Evolutionary conservation across 1,140 invertebrate genomes (phyloP).

Genomic region (Drosophila melanica): DNA sequence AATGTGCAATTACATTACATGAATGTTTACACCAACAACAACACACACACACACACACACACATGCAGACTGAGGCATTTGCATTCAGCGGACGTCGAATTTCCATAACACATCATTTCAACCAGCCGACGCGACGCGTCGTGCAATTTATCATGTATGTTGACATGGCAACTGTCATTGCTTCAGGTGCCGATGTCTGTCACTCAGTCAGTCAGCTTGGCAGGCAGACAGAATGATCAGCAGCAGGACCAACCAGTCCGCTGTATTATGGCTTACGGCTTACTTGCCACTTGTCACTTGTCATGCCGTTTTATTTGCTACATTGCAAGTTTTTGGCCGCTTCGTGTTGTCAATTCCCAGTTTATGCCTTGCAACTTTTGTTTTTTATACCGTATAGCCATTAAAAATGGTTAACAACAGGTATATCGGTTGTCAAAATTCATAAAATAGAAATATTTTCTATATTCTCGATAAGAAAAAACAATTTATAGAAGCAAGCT

Average conservation of each 20-base stretch:
- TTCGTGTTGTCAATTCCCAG: constrained; percentile 1
- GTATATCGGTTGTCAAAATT: not conserved
- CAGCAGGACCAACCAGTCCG: constrained; percentile 7
- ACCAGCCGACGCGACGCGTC: constrained; percentile 24
- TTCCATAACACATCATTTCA: constrained; percentile 71
- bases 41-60: not conserved
- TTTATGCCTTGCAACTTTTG: constrained; percentile 32
- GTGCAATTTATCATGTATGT: constrained; percentile 71
- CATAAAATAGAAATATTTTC: not conserved
- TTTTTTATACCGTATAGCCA: not conserved
- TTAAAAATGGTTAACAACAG: not conserved
- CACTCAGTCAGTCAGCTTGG: constrained; percentile 1
- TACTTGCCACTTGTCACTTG: constrained; percentile 55
- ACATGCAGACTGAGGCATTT: constrained; percentile 9
- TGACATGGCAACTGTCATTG: constrained; percentile 70
- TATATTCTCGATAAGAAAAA: too few species aligned
- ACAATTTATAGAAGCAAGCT: too few species aligned
- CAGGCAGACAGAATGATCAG: not conserved
- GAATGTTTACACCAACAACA: constrained; percentile 21
- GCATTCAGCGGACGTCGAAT: constrained; percentile 37
- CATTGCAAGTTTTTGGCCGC: constrained; percentile 35
- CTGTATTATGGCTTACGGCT: constrained; percentile 21
- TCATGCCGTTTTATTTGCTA: constrained; percentile 61
- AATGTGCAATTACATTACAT: constrained; percentile 76
- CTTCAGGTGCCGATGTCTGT: constrained; percentile 21